Base-by-base conservation (phyloP, 2,797 vertebrate species). In the Tamandua tetradactyla region DNA sequence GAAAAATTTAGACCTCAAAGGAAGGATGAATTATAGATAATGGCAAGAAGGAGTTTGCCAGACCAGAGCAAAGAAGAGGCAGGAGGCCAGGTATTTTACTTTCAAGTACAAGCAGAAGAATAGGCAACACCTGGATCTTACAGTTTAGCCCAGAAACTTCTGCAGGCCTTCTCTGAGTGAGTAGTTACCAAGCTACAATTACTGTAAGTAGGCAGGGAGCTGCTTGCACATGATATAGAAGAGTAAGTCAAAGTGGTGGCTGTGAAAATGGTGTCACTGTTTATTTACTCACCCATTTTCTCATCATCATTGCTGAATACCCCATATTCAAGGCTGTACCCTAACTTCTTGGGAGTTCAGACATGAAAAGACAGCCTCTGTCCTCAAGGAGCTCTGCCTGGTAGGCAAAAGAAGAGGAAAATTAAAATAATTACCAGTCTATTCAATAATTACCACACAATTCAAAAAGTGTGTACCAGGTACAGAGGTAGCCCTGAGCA, bases 51-150 rank as follows among this genome's bases (percentile, higher is more conserved):
- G 8, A 13, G 18, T 7, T 59, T 94, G 85, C 78, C 32, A 71
- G 30, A n/a, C 59, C 37, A 81, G 91, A 91, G n/a, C 30, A 32
- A 92, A 72, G 55, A 92, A 72, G 55, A 78, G 85, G 76, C 81
- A 78, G 13, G 61, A 87, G 55, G 20, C 76, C 66, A 89, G 75
- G 15, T 87, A 74, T 90, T 93, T 95, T 89, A 42, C 47, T 94
- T 72, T 85, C 71, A 86, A 62, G 32, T 27, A 61, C 86, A 74
- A 57, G 12, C 25, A 89, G 93, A 93, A 59, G 82, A 62, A 87
- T 61, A 69, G 68, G 78, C 74, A 78, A 47, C n/a, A 81, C 72
- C 78, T 90, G 68, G 71, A 27, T 40, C 55, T 91, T 75, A 81
- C 14, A 62, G 47, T 89, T 89, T 88, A 85, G 57, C 44, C 5